Base-by-base conservation (phyloP, 2,797 vertebrate species). In the Helostoma temminkii region DNA sequence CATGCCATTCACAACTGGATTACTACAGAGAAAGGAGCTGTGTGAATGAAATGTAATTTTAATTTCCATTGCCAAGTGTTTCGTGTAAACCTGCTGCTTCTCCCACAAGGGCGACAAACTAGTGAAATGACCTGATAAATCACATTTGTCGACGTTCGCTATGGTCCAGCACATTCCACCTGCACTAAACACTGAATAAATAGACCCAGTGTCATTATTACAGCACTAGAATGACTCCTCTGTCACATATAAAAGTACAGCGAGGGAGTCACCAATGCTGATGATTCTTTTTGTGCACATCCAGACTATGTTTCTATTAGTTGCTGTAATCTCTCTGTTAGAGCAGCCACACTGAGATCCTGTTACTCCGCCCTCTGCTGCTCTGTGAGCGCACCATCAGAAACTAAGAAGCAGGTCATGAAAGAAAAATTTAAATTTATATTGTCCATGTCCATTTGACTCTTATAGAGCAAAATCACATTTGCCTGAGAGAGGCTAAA, bases 291-390 rank as follows among this genome's bases (percentile, higher is more conserved):
- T 58, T 30, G 28, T 36, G 24, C 48, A 74, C 36, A 50, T 26
- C 54, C 49, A 9, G 22, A 10, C 3, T 43, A 25, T 21, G 39
- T 71, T 52, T 66, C 47, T 48, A 62, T 48, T 66, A 52, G 37
- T 66, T 22, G 6, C 45, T 26, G 47, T 59, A 37, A 65, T 46
- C 48, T 60, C 42, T 8, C 8, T 7, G 56, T 50, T 56, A 36
- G n/a, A 50, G 69, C 62, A 57, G 36, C 59, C 63, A 41, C 72
- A 41, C 46, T 48, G 57, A 70, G 70, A 57, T 43, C 65, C 55
- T 3, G 24, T 74, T 88, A 88, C 83, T 77, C 86, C 62, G 81
- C 71, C 24, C 52, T 76, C 55, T 19, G 52, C 69, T 72, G 66
- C 64, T 60, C 56, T 30, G 24, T 52, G 39, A 69, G 58, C 46